Conservation (phyloP, 2,113 vertebrate species). For the Neotoma lepida region DNA sequence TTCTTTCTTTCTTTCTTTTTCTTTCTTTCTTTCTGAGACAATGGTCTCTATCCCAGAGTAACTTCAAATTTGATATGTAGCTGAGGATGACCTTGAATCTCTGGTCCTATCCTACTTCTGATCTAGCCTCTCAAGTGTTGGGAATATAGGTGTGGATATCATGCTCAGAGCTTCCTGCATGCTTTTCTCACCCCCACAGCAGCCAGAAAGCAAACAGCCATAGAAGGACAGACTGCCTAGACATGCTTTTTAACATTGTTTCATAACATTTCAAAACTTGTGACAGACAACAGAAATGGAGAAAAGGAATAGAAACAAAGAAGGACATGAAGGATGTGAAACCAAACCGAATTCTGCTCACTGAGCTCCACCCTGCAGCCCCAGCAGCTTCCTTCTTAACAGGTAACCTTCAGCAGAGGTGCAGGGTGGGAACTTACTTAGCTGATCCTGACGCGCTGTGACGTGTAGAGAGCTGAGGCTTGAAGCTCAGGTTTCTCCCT, state of each 20-base stretch:
- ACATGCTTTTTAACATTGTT: not conserved
- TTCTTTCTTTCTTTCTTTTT: not conserved
- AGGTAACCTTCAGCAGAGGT: not conserved
- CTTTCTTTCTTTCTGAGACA: not conserved
- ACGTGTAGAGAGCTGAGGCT: not conserved
- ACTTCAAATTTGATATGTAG: not conserved
- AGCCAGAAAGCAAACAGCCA: not conserved
- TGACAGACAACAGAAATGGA: not conserved
- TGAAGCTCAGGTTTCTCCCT: constrained; percentile 9
- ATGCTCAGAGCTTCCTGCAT: not conserved
- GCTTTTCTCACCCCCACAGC: not conserved
- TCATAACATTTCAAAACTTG: not conserved
- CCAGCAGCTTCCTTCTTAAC: not conserved
- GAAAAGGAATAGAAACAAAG: not conserved
- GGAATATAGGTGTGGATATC: not conserved
- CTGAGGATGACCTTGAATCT: not conserved
- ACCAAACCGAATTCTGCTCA: not conserved
- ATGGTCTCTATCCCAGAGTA: not conserved
- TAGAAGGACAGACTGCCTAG: not conserved
- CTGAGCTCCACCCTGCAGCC: not conserved
- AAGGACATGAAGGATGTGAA: not conserved
- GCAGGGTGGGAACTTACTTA: not conserved
- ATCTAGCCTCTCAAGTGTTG: not conserved
- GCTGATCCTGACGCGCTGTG: not conserved
- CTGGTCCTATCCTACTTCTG: not conserved